A percentile compares a stretch with the other conserved stretches of the same genome.
phyloP scores from a whole-genome alignment of 2,113 vertebrate species.

The Lagopus leucura region DNA sequence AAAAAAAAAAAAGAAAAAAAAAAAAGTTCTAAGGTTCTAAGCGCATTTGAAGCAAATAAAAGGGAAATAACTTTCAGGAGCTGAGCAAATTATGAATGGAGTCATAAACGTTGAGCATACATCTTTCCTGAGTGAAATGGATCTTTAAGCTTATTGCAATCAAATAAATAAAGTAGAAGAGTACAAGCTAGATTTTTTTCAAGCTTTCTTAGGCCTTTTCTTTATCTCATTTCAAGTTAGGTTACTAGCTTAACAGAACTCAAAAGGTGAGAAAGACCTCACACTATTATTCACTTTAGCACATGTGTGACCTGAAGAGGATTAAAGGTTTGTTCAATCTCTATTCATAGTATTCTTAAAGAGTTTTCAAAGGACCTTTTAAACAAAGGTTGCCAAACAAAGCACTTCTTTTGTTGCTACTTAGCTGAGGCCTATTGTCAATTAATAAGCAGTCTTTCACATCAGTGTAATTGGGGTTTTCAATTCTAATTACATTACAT shows the following conservation, averaged over 20 bases:
- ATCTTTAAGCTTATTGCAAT: conserved; percentile 13
- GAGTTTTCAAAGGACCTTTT: conserved; percentile 65
- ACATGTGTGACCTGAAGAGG: conserved; percentile 75
- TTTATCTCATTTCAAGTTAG: conserved; percentile 73
- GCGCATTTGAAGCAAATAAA: conserved; percentile 40
- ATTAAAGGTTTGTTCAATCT: conserved; percentile 67
- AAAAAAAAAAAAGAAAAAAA: neutral
- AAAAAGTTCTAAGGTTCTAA: neutral
- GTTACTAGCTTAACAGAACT: conserved; percentile 67
- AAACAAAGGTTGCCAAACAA: conserved; percentile 79
- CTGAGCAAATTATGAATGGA: conserved; percentile 2
- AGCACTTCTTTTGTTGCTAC: conserved; percentile 77
- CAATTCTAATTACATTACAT: conserved; percentile 49
- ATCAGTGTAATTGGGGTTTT: conserved; percentile 72
- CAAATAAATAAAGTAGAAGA: conserved; percentile 18
- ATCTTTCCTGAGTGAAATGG: neutral
- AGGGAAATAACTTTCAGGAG: conserved; percentile 34
- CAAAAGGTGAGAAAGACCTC: conserved; percentile 76
- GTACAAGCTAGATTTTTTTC: conserved; percentile 34
- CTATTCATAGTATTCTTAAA: conserved; percentile 75
- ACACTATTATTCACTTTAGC: conserved; percentile 78
- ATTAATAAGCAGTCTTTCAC: conserved; percentile 71
- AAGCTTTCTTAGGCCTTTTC: conserved; percentile 35
- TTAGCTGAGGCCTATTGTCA: conserved; percentile 73
- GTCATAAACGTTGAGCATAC: conserved; percentile 26